These are phyloP conservation scores for Vireo griseus DNA, from an alignment of 2,797 vertebrate species.

Conservation along the genomic window DNA sequence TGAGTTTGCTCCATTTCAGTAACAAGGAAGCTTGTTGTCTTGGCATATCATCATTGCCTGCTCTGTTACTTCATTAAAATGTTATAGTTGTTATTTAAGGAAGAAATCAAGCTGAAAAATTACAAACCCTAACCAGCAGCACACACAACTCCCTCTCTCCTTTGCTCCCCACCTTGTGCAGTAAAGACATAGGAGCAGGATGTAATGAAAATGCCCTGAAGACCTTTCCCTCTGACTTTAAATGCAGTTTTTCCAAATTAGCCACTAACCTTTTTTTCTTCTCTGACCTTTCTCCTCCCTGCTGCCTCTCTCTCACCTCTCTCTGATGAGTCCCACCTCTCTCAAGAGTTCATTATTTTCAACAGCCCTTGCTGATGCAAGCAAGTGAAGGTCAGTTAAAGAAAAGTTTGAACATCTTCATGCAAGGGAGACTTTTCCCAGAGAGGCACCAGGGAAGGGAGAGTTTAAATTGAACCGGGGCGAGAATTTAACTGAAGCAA, in stretches of 20 bases:
- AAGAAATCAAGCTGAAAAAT: not conserved
- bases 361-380: conserved; percentile 14
- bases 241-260: conserved; percentile 53
- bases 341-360: conserved; percentile 39
- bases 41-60: not conserved
- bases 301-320: not conserved
- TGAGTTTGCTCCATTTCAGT: not conserved
- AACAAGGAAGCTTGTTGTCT: not conserved
- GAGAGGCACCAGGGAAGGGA: not conserved
- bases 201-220: not conserved
- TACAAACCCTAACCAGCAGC: not conserved
- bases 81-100: not conserved
- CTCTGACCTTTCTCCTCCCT: not conserved
- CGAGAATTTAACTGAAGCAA: not conserved
- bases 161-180: not conserved
- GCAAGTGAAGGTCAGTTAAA: conserved; percentile 6
- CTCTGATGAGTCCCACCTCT: not conserved
- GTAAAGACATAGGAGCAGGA: not conserved
- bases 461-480: not conserved
- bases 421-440: not conserved
- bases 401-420: not conserved
- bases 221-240: not conserved
- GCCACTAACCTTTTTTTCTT: not conserved
- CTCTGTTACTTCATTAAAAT: not conserved
- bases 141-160: not conserved